Evolutionary conservation across 2,888 invertebrate genomes (phyloP).

Genomic region (Noctua janthina): DNA sequence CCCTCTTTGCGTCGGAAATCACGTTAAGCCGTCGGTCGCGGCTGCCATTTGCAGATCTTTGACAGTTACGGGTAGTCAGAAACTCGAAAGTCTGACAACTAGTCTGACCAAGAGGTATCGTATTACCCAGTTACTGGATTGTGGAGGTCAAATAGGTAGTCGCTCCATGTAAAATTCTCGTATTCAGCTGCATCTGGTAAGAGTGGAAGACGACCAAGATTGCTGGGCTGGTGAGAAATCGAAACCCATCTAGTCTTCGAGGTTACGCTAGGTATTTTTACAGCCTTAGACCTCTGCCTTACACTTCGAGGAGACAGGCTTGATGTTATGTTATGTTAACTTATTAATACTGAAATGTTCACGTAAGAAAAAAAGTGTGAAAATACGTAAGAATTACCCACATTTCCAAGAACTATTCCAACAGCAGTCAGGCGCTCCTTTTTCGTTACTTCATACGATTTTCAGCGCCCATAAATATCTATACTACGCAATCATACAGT

Average conservation of each 20-base stretch:
- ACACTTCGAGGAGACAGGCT: not conserved
- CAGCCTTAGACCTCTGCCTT: not conserved
- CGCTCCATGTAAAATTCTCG: too few species aligned
- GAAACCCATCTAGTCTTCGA: not conserved
- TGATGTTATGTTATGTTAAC: not conserved
- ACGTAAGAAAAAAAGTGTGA: conserved; percentile 19
- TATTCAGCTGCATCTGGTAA: not conserved
- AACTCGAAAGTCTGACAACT: not conserved
- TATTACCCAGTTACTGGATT: not conserved
- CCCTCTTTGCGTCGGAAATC: not conserved
- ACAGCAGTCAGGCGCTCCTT: not conserved
- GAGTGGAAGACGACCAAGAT: not conserved
- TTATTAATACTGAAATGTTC: not conserved
- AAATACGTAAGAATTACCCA: conserved; percentile 21
- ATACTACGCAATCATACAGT: conserved; percentile 22
- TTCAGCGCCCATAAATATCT: conserved; percentile 25
- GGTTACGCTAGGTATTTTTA: not conserved
- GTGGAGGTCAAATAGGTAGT: not conserved
- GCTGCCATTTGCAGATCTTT: not conserved
- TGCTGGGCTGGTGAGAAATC: not conserved
- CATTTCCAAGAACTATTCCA: conserved; percentile 21
- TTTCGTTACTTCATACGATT: conserved; percentile 31
- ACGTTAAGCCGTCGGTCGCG: not conserved
- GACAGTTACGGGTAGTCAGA: not conserved
- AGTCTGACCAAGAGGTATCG: not conserved